Base-by-base conservation (phyloP, 1,140 invertebrate species). In the Drosophila biarmipes region DNA sequence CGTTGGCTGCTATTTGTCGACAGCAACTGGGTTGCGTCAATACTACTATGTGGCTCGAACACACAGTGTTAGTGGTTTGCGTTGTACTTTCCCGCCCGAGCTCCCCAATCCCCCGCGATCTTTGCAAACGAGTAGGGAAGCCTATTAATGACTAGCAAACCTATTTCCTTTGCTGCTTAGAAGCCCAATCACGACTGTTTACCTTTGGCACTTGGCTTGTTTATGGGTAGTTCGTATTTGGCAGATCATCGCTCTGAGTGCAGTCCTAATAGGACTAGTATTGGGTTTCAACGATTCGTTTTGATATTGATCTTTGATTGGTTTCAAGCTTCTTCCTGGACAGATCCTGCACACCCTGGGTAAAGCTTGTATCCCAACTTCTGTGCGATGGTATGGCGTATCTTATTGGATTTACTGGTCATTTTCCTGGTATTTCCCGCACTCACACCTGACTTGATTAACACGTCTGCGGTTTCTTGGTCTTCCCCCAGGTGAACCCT, bases 1-100 rank as follows among this genome's bases (percentile, higher is more conserved):
- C 43, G 48, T 35, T 42, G 37, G 35, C 31, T 45, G 42, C 42
- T 43, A 37, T 55, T 74, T 74, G 72, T 74, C 74, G 72, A 66
- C 72, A 53, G 15, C 46, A 35, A 37, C 10, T 19, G 43, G 55
- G 58, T 73, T 73, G 71, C 53, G 72, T 75, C 46, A 75, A 75
- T 75, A 75, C 75, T 75, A 75, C 75, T 75, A 53, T 55, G 46
- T 29, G 51, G 45, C 37, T 49, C 29, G 37, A 72, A 74, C 29
- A 55, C 38, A 51, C 42, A 29, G 7, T 40, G 31, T 31, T 63
- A 73, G 43, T 73, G 71, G 48, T 73, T 51, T 46, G 17, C n/a
- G 21, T 34, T 45, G 54, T 24, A 31, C 6, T 6, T 24, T 15
- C 12, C 12, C 38, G 14, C 15, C 12, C 15, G 6, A 10, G 15